A percentile compares a stretch with the other conserved stretches of the same genome.
These are phyloP conservation scores for Onchidella celtica DNA, from an alignment of 2,888 invertebrate genomes.

Conservation along the genomic window DNA sequence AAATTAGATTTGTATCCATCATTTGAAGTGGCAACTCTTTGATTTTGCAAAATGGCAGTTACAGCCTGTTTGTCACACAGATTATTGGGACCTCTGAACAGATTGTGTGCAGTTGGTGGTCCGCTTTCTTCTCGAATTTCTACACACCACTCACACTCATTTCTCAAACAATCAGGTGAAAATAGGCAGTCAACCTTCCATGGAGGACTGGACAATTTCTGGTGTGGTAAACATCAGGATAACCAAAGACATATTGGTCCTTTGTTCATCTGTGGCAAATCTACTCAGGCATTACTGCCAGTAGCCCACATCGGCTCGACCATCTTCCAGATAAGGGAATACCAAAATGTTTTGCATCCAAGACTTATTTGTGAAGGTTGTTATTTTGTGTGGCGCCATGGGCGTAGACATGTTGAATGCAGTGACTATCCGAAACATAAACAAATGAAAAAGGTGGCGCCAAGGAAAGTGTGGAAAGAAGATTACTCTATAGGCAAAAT, in stretches of 20 bases:
- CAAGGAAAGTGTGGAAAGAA: slow-evolving; percentile 61
- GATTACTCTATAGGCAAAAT: slow-evolving; percentile 67
- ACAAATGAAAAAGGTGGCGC: slow-evolving; percentile 71
- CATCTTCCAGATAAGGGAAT: slow-evolving; percentile 2
- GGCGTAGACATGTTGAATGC: slow-evolving; percentile 76
- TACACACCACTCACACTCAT: too few relatives aligned
- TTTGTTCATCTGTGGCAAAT: not conserved
- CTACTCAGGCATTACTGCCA: not conserved
- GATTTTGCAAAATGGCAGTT: too few relatives aligned
- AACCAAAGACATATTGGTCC: not conserved
- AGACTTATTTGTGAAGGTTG: slow-evolving; percentile 60
- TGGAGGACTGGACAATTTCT: too few relatives aligned
- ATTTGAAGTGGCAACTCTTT: too few relatives aligned
- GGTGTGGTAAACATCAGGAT: too few relatives aligned
- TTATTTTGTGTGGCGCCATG: slow-evolving; percentile 74
- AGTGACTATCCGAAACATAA: slow-evolving; percentile 75
- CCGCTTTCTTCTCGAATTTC: too few relatives aligned
- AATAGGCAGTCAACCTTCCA: too few relatives aligned
- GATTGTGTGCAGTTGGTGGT: too few relatives aligned
- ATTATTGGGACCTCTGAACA: too few relatives aligned
- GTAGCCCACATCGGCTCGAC: not conserved
- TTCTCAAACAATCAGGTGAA: too few relatives aligned
- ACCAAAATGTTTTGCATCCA: not conserved
- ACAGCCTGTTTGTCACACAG: too few relatives aligned
- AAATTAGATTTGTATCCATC: too few relatives aligned